Percentiles rank a stretch among this genome's conserved stretches.
These are phyloP conservation scores for Galendromus occidentalis DNA, from an alignment of 1,140 invertebrate genomes.

Conservation along the genomic window DNA sequence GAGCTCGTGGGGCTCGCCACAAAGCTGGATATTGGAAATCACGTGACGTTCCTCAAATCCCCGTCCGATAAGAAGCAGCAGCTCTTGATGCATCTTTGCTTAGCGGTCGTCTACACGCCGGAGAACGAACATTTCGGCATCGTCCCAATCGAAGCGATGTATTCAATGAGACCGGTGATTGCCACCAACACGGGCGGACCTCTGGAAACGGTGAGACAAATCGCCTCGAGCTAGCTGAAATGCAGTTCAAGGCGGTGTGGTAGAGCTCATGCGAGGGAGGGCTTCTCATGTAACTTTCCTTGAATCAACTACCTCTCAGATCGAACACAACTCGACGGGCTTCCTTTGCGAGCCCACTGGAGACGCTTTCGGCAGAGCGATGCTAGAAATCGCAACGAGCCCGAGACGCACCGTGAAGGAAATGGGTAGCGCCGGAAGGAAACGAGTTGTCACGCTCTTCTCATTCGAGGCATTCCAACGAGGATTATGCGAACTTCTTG, in stretches of 20 bases:
- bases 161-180: constrained; percentile 70
- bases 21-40: constrained; percentile 44
- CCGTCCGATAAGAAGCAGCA: constrained; percentile 65
- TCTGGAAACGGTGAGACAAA: constrained; percentile 74
- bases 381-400: constrained; percentile 44
- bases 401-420: constrained; percentile 30
- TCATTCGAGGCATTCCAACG: constrained; percentile 1
- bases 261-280: background rate
- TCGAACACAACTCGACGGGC: constrained; percentile 54
- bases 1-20: constrained; percentile 47
- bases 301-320: too few relatives aligned
- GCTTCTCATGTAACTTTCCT: background rate
- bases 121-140: constrained; percentile 97
- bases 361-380: constrained; percentile 52
- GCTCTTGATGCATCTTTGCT: constrained; percentile 47
- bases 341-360: constrained; percentile 51
- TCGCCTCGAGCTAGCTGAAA: too few relatives aligned
- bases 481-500: background rate
- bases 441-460: background rate
- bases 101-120: constrained; percentile 80
- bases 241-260: too few relatives aligned
- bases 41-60: constrained; percentile 64
- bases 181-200: constrained; percentile 89
- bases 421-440: constrained; percentile 44
- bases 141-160: constrained; percentile 97